These are phyloP conservation scores for Trialeurodes vaporariorum DNA, from an alignment of 1,140 invertebrate genomes.

Conservation along the genomic window DNA sequence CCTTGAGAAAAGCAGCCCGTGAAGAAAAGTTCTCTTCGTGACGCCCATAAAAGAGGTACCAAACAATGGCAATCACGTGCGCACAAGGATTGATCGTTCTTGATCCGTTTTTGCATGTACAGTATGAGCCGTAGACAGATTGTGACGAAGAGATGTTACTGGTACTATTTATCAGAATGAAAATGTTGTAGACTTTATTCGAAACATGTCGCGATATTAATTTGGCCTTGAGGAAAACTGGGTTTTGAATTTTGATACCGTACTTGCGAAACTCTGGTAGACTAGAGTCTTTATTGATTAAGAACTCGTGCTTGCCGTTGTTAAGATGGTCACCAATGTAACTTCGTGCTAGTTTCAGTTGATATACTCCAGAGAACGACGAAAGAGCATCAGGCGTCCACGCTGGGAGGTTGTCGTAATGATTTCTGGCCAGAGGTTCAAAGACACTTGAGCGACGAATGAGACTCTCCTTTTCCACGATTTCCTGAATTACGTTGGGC, in stretches of 20 bases:
- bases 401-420: neutral
- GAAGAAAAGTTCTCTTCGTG: neutral
- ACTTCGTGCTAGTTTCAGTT: neutral
- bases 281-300: neutral
- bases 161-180: neutral
- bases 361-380: neutral
- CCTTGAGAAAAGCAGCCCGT: neutral
- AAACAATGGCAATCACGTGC: neutral
- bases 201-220: neutral
- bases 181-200: neutral
- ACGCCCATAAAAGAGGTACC: neutral
- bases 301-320: neutral
- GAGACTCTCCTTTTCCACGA: neutral
- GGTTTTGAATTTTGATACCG: neutral
- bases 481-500: neutral
- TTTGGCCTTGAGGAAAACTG: neutral
- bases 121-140: neutral
- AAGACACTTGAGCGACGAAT: neutral
- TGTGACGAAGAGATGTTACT: neutral
- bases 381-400: neutral
- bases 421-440: neutral
- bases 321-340: neutral
- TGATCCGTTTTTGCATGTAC: neutral
- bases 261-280: neutral
- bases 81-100: neutral